Evolutionary conservation across 2,113 vertebrate species (phyloP), one percentile per base, ranked within the genome.

Genomic region (Pleuronectes platessa): DNA sequence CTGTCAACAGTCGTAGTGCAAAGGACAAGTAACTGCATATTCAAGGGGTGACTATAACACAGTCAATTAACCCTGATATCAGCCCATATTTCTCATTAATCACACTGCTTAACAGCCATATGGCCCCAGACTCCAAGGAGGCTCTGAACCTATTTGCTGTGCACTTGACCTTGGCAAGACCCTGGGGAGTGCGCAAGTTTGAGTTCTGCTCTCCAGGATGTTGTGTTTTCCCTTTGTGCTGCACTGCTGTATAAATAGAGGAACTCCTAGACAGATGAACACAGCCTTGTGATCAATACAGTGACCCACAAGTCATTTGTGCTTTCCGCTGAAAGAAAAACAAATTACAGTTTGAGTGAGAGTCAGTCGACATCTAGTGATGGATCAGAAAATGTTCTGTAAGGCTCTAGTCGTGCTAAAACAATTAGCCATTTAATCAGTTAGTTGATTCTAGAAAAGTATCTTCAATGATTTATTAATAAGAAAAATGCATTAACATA

Each of bases 51-150:
- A 81, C 68, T 70, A 51, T 51, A 85, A 68, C 71, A 68, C 71
- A 88, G 69, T 86, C 78, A 90, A 83, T 90, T 84, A 84, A 77
- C 78, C 60, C 72, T 74, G 62, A 86, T 78, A 81, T 75, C 49
- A 81, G 63, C 65, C 68, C 74, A 85, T 65, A 89, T 87, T 85
- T 84, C 27, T 84, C 74, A 20, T 91, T 86, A 92, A 90, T 90
- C 85, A 85, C 76, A 64, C 64, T 81, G 65, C 73, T 85, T 86
- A 88, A 54, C 18, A 70, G 31, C 79, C 81, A 83, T 86, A 85
- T 87, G 79, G 79, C 40, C 60, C 64, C 65, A 68, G 60, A 84
- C 83, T 87, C 86, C 63, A 75, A 84, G 77, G 83, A 86, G 68
- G 68, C 70, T 75, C 73, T 78, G 81, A 71, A 84, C 71, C 58